phyloP scores from a whole-genome alignment of 2,113 vertebrate genomes.

The Hiodon alosoides region DNA sequence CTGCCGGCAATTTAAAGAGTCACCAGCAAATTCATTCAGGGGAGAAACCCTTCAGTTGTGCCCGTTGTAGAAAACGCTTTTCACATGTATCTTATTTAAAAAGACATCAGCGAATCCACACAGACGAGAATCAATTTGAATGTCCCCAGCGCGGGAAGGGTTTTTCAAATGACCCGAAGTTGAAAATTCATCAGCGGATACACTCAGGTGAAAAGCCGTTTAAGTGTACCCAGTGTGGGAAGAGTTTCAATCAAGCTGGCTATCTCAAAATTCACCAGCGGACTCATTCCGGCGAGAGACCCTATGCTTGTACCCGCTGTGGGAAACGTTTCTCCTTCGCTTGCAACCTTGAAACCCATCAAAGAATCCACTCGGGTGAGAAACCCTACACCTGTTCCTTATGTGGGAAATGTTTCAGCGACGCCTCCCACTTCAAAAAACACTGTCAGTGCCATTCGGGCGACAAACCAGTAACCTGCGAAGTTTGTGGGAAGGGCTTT shows the following conservation, averaged over 20 bases:
- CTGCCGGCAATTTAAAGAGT: conserved; percentile 40
- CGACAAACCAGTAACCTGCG: conserved; percentile 16
- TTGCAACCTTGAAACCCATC: conserved; percentile 26
- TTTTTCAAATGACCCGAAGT: conserved; percentile 32
- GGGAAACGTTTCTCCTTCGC: conserved; percentile 45
- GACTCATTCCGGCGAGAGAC: conserved; percentile 21
- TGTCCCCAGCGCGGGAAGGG: conserved; percentile 32
- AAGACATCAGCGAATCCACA: conserved; percentile 13
- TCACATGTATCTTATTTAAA: conserved; percentile 4
- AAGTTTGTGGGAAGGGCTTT: conserved; percentile 23
- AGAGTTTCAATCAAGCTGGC: conserved; percentile 5
- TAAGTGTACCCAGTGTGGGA: conserved; percentile 38
- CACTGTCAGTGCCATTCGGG: conserved; percentile 14
- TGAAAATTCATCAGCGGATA: conserved; percentile 44
- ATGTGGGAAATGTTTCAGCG: conserved; percentile 30
- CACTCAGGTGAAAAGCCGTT: conserved; percentile 43
- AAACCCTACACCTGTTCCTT: conserved; percentile 30
- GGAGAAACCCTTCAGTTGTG: conserved; percentile 34
- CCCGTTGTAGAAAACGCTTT: conserved; percentile 36
- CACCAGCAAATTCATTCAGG: conserved; percentile 45
- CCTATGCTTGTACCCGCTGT: conserved; percentile 5
- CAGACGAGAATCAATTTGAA: conserved; percentile 16
- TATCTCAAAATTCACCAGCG: conserved; percentile 14
- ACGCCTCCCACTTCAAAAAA: conserved; percentile 16
- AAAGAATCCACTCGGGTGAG: conserved; percentile 24